Evolutionary conservation across 2,888 invertebrate species (phyloP).

Genomic region (Drosophila limbata): DNA sequence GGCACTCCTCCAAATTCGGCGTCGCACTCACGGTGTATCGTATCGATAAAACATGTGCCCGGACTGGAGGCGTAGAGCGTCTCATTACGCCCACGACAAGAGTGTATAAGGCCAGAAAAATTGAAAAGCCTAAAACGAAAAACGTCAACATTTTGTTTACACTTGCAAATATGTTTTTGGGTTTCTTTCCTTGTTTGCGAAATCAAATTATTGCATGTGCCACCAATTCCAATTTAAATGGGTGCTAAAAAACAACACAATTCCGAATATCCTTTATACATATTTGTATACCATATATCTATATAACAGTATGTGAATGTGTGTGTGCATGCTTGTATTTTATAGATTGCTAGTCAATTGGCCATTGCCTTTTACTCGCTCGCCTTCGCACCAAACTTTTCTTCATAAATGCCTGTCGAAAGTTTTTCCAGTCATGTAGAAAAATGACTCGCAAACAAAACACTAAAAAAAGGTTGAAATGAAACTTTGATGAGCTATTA

Average conservation of each 20-base stretch:
- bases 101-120: conserved; percentile 34
- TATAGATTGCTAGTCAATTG: conserved; percentile 48
- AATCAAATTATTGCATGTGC: conserved; percentile 79
- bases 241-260: conserved; percentile 46
- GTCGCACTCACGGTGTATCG: conserved; percentile 67
- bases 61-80: conserved; percentile 18
- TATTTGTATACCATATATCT: background rate
- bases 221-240: conserved; percentile 63
- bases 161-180: conserved; percentile 39
- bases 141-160: conserved; percentile 63
- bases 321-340: conserved; percentile 1
- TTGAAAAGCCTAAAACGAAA: conserved; percentile 47
- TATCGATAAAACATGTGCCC: conserved; percentile 74
- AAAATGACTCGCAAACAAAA: conserved; percentile 32
- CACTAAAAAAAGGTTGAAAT: conserved; percentile 51
- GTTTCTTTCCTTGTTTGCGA: conserved; percentile 38
- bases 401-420: conserved; percentile 61
- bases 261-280: conserved; percentile 13
- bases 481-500: conserved; percentile 77
- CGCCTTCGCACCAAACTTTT: conserved; percentile 25
- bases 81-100: conserved; percentile 49
- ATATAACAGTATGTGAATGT: too few relatives aligned
- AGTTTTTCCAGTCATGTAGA: conserved; percentile 45
- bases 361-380: conserved; percentile 37
- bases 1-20: conserved; percentile 13